Conservation (phyloP, 2,113 vertebrate species). For the Cacatua alba region DNA sequence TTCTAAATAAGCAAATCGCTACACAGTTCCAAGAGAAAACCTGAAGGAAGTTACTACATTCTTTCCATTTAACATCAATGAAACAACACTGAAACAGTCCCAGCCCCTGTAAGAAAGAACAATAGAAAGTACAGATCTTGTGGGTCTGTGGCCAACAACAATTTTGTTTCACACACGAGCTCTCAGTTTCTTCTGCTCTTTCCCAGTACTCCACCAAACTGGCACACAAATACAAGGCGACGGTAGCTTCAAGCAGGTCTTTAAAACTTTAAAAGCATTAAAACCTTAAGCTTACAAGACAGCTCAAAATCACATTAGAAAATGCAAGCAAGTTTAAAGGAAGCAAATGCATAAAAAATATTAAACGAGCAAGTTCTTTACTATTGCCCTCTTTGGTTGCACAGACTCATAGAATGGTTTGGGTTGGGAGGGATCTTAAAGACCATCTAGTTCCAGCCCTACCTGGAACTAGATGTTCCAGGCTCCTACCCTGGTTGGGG, state of each 20-base stretch:
- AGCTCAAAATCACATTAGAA: not conserved
- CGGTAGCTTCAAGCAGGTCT: not conserved
- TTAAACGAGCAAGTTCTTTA: not conserved
- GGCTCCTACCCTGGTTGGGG: not conserved
- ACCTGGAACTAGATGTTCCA: no score
- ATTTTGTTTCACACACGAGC: not conserved
- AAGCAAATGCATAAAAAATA: not conserved
- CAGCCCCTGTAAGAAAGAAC: not conserved
- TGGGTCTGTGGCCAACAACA: not conserved
- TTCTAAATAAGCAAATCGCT: not conserved
- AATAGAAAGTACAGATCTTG: not conserved
- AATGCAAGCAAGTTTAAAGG: not conserved
- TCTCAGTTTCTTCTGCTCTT: not conserved
- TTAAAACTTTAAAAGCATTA: not conserved
- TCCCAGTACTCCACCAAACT: not conserved
- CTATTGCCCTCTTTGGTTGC: not conserved
- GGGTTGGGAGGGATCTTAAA: not conserved
- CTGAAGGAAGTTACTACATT: conserved; percentile 30
- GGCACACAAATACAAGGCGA: not conserved
- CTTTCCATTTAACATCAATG: conserved; percentile 22
- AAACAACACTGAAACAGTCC: not conserved
- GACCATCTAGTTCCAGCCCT: not conserved
- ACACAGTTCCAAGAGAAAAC: not conserved
- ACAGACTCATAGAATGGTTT: not conserved
- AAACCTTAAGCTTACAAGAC: not conserved